These are phyloP conservation scores for Otolemur crassicaudatus DNA, from an alignment of 2,797 vertebrate species.

Conservation along the genomic window DNA sequence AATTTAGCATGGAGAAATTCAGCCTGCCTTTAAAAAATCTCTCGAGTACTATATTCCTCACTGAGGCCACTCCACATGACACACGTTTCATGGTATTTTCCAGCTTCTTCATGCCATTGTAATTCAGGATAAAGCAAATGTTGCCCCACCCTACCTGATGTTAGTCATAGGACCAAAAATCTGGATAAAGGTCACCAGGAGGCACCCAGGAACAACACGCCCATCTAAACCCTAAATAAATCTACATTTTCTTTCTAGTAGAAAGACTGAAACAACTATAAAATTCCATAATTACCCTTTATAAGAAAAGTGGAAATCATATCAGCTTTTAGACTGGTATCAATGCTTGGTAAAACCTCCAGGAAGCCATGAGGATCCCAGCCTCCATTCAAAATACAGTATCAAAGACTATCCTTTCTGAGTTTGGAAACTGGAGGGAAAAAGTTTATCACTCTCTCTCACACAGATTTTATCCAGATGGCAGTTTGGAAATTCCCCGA, in stretches of 20 bases:
- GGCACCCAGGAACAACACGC: background rate
- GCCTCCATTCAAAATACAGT: background rate
- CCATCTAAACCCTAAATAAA: background rate
- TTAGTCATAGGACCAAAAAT: constrained; percentile 18
- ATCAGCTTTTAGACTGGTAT: background rate
- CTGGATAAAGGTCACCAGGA: constrained; percentile 3
- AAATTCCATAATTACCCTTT: background rate
- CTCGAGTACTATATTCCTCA: constrained; percentile 32
- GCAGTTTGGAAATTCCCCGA: background rate
- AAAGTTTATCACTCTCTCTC: background rate
- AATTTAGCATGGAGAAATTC: background rate
- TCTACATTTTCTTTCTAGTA: background rate
- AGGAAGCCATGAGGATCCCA: background rate
- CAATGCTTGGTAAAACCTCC: background rate
- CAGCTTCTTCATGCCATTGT: constrained; percentile 2
- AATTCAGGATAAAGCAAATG: background rate
- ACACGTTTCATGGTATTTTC: background rate
- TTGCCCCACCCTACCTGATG: background rate
- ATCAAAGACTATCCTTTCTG: background rate
- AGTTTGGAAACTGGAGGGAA: background rate
- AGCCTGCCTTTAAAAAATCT: background rate
- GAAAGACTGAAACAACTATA: background rate
- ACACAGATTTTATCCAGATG: background rate
- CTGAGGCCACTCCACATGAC: background rate
- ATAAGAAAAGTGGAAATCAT: background rate